Base-by-base conservation (phyloP, 2,113 vertebrate species). In the Labeo catla region DNA sequence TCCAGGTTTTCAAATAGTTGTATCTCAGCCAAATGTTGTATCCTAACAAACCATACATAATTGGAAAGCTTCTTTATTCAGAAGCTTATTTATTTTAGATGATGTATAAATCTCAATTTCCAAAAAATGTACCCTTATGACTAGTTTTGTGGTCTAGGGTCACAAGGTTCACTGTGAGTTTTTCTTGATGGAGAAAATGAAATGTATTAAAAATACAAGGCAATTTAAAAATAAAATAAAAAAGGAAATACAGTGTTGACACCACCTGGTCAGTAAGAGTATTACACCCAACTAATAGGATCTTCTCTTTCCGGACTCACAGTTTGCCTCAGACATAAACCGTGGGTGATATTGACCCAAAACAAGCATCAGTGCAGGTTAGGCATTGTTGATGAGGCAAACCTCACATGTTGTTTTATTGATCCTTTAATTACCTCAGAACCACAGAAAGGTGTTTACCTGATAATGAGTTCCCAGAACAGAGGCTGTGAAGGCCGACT, bases 221-320 rank as follows among this genome's bases (percentile, higher is more conserved):
- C 47, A 83, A 45, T 3, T n/a, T n/a, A 21, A 19, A 15, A 1
- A 6, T 8, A 36, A 21, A 45, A n/a, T 19, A 0, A 19, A 45
- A 76, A 45, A 76, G 45, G 45, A 49, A 76, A 76, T 65, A 78
- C 23, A 83, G 21, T 57, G 72, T 76, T 83, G 61, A 87, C 85
- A 66, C 57, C 79, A 57, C 2, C 52, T 63, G 85, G 80, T 57
- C 73, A 70, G 6, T 34, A 78, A 57, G 86, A 72, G 21, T 8
- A 84, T 68, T 70, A 79, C 81, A 70, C 49, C 15, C 2, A 9
- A 45, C 49, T 66, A 36, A 19, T 21, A 36, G 9, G 49, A 47
- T 73, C 16, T 13, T 43, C 54, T 34, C 77, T 61, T 36, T 43
- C 34, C 49, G 8, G n/a, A 78, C 28, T 21, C 28, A 59, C 47